Evolutionary conservation across 2,888 invertebrate species (phyloP).

Genomic region (Lepetodrilus schrolli): DNA sequence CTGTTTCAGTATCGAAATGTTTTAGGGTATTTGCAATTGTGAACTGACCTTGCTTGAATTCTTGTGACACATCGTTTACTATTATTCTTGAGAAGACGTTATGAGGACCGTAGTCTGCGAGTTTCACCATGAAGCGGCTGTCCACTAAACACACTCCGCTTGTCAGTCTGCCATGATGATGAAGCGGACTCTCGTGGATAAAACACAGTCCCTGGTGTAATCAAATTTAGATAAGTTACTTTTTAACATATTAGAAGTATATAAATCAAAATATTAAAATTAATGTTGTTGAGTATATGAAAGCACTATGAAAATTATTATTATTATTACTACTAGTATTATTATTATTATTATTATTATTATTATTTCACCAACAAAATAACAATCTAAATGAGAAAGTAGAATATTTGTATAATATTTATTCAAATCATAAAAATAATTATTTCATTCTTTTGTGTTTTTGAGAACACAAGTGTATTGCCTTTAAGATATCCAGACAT

Average conservation of each 20-base stretch:
- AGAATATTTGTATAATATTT: too few species aligned
- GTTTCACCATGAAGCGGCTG: background rate
- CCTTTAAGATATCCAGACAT: constrained; percentile 7
- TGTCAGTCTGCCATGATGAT: constrained; percentile 22
- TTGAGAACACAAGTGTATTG: background rate
- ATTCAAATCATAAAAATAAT: too few species aligned
- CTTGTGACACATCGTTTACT: background rate
- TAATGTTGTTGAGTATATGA: background rate
- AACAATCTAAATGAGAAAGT: too few species aligned
- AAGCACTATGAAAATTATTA: background rate
- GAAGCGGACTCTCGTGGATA: background rate
- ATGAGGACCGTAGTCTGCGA: background rate
- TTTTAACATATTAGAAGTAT: background rate
- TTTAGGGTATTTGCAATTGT: too few species aligned
- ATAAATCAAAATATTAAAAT: background rate
- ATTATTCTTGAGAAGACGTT: background rate
- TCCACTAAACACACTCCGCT: constrained; percentile 28
- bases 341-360: too few species aligned
- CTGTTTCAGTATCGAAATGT: too few species aligned
- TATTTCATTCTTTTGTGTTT: too few species aligned
- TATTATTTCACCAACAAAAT: background rate
- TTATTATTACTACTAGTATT: too few species aligned
- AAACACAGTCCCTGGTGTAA: constrained; percentile 31
- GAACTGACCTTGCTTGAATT: constrained; percentile 18
- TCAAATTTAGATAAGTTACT: background rate